Conservation (phyloP, 1,140 invertebrate species). For the Tetramorium parvispinum region DNA sequence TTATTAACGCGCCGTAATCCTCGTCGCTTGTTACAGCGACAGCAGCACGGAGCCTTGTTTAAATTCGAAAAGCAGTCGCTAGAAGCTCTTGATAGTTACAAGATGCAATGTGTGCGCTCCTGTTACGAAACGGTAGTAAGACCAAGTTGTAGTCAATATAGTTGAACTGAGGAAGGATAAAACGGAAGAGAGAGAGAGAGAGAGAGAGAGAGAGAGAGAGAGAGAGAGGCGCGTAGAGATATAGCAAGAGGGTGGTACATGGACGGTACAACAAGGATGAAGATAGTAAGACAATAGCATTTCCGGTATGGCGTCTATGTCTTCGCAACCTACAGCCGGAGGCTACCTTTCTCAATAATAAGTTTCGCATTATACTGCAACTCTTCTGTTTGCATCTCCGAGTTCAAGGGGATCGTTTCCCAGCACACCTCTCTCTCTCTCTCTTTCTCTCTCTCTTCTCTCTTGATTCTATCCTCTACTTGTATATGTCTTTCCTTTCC, state of each 20-base stretch:
- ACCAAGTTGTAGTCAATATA: conserved; percentile 62
- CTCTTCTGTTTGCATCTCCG: conserved; percentile 71
- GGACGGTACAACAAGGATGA: not conserved
- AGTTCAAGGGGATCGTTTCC: conserved; percentile 66
- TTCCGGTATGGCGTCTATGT: conserved; percentile 66
- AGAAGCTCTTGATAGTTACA: conserved; percentile 55
- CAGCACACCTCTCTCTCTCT: not conserved
- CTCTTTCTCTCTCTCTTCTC: not conserved
- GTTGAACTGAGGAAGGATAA: conserved; percentile 13
- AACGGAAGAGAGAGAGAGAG: not conserved
- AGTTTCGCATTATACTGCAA: conserved; percentile 70
- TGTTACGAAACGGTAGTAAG: conserved; percentile 57
- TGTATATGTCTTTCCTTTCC: conserved; percentile 28
- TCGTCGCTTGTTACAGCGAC: conserved; percentile 17
- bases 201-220: not conserved
- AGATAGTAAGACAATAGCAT: conserved; percentile 59
- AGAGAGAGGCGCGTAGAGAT: not conserved
- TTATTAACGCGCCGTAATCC: conserved; percentile 50
- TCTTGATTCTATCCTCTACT: not conserved
- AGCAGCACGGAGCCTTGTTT: conserved; percentile 43
- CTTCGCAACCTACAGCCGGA: conserved; percentile 67
- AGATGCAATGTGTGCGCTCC: conserved; percentile 46
- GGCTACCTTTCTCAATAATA: conserved; percentile 71
- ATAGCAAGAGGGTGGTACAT: not conserved
- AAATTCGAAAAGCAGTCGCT: conserved; percentile 54